Evolutionary conservation across 1,140 invertebrate genomes (phyloP), one percentile per base, ranked within the genome.

Genomic region (Oryctes rhinoceros): DNA sequence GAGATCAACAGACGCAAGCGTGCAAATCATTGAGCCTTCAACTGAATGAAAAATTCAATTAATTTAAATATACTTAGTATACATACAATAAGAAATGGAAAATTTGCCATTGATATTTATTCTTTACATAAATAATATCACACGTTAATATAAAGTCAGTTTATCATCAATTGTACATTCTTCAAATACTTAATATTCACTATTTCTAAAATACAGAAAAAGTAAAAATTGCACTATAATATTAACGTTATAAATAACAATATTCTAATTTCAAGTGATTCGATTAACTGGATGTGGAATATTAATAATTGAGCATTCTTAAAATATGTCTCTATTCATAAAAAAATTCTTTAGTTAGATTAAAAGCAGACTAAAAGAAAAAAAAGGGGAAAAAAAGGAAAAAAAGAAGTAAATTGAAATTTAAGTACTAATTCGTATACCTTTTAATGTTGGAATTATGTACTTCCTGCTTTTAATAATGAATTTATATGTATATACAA

Each of bases 51-150:
- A 44, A 44, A 44, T 7, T 44, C 24, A 44, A 44, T 44, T 1
- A 44, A 44, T 44, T n/a, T 44, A 44, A 44, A 44, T 44, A 44
- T 44, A 44, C 39, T 44, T 44, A 7, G 39, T 44, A 44, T 44
- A 44, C 39, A 44, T 44, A 44, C 39, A 44, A 44, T 44, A 44
- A 7, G 39, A 44, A 44, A 44, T 44, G 39, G 39, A 44, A 44
- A 44, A 44, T 44, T 62, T 62, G 53, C 20, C 4, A 67, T 13
- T 67, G 18, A 20, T 11, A 20, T 30, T 67, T 65, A n/a, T 67
- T 35, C 24, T 67, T 67, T 35, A 67, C 30, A 67, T 67, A 67
- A 67, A 67, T 67, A 67, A 67, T 67, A 67, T 67, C 65, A 67
- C 65, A 67, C 65, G 18, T 67, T 67, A 67, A 67, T 67, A 65